Evolutionary conservation across 2,797 vertebrate genomes (phyloP).

Genomic region (Xenops minutus): DNA sequence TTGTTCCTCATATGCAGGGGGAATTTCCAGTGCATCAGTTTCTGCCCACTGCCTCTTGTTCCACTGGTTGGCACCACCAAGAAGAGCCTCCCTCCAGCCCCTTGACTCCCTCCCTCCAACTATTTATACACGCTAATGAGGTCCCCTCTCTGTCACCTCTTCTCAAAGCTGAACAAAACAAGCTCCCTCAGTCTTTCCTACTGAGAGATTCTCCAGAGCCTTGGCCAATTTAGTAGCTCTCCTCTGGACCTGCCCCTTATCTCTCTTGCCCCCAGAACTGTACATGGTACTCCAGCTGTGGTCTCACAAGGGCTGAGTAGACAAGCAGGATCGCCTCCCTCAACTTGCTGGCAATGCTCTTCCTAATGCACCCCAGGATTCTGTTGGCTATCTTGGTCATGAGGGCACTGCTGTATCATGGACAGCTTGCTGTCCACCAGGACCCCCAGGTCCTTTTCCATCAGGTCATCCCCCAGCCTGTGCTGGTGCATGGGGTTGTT

Average conservation of each 20-base stretch:
- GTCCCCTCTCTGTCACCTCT: neutral
- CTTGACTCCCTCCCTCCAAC: neutral
- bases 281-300: neutral
- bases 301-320: neutral
- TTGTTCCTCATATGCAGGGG: neutral
- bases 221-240: neutral
- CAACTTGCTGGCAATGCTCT: neutral
- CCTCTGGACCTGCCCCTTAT: neutral
- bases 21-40: neutral
- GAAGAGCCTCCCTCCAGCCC: neutral
- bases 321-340: neutral
- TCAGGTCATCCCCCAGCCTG: neutral
- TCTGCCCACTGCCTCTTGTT: fast-evolving
- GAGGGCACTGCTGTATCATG: neutral
- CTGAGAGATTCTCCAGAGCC: neutral
- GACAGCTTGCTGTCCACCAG: neutral
- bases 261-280: neutral
- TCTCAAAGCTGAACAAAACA: neutral
- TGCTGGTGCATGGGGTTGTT: neutral
- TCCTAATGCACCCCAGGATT: neutral
- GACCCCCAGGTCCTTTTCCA: neutral
- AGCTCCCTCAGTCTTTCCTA: neutral
- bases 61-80: neutral
- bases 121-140: neutral
- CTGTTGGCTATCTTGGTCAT: neutral